phyloP scores from a whole-genome alignment of 2,113 vertebrate genomes.

The Thunnus maccoyii region DNA sequence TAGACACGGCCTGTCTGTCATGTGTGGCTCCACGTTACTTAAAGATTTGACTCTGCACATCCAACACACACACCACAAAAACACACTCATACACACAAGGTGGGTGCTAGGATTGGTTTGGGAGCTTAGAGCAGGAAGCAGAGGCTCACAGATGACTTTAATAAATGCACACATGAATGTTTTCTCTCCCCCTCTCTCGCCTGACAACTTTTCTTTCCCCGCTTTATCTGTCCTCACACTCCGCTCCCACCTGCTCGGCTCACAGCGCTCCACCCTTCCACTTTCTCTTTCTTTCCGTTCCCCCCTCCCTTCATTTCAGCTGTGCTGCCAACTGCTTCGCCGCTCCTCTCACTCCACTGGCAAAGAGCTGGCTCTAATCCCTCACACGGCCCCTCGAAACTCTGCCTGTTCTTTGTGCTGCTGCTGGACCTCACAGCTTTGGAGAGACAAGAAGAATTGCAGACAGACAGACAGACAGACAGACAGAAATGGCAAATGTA shows the following conservation, averaged over 20 bases:
- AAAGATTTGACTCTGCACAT: neutral
- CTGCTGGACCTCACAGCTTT: constrained; percentile 46
- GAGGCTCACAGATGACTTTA: constrained; percentile 47
- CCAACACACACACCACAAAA: constrained; percentile 2
- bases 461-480: constrained; percentile 27
- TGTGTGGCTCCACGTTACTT: constrained; percentile 12
- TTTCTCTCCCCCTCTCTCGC: constrained; percentile 8
- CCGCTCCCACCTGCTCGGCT: constrained; percentile 45
- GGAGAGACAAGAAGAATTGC: constrained; percentile 25
- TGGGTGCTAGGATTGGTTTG: constrained; percentile 20
- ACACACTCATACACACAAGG: constrained; percentile 8
- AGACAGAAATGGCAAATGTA: constrained; percentile 26
- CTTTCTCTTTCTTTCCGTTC: constrained; percentile 43
- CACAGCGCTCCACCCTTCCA: constrained; percentile 18
- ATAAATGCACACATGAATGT: constrained; percentile 39
- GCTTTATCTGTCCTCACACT: constrained; percentile 37
- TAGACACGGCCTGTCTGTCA: constrained; percentile 16
- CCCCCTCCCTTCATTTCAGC: constrained; percentile 25
- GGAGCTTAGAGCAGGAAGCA: constrained; percentile 60
- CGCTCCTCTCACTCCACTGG: constrained; percentile 45
- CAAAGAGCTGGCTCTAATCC: constrained; percentile 66
- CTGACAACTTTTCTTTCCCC: constrained; percentile 33
- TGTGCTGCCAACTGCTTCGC: constrained; percentile 60
- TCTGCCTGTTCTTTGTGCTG: constrained; percentile 29
- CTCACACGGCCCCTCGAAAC: constrained; percentile 50